These are phyloP conservation scores for Erpetoichthys calabaricus DNA, from an alignment of 2,797 vertebrate species.

Conservation along the genomic window DNA sequence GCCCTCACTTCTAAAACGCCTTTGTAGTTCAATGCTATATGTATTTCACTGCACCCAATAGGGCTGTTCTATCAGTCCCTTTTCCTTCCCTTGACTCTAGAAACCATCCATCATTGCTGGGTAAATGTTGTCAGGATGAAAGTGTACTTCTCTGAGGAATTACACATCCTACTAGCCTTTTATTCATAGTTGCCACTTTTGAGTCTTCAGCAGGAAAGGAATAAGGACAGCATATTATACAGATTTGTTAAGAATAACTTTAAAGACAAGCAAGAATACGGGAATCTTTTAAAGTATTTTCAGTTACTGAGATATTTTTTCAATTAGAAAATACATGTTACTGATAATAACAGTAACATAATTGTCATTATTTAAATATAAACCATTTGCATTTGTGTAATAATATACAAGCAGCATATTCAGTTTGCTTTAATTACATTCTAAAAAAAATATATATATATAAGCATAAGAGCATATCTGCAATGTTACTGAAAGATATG, in stretches of 20 bases:
- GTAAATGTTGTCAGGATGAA: conserved; percentile 18
- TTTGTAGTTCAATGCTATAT: conserved; percentile 14
- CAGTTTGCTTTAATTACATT: no score
- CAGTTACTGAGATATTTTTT: no score
- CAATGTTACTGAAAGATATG: no score
- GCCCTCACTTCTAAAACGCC: conserved; percentile 25
- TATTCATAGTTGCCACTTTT: conserved; percentile 15
- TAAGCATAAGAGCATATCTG: no score
- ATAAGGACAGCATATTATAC: conserved; percentile 11
- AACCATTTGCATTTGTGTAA: no score
- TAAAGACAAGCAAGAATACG: not conserved
- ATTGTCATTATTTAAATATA: no score
- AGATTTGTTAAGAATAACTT: conserved; percentile 17
- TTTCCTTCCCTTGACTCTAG: conserved; percentile 10
- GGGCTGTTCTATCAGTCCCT: conserved; percentile 14
- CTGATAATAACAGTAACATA: no score
- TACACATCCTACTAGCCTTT: conserved; percentile 9
- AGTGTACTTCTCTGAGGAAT: conserved; percentile 17
- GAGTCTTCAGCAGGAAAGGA: conserved; percentile 14
- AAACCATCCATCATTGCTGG: conserved; percentile 2
- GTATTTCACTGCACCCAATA: conserved; percentile 19
- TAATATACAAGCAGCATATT: no score
- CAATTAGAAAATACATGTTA: no score
- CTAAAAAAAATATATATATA: no score
- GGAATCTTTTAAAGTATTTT: no score